These are phyloP conservation scores for Dryobotodes eremita DNA, from an alignment of 2,888 invertebrate species.

Conservation along the genomic window DNA sequence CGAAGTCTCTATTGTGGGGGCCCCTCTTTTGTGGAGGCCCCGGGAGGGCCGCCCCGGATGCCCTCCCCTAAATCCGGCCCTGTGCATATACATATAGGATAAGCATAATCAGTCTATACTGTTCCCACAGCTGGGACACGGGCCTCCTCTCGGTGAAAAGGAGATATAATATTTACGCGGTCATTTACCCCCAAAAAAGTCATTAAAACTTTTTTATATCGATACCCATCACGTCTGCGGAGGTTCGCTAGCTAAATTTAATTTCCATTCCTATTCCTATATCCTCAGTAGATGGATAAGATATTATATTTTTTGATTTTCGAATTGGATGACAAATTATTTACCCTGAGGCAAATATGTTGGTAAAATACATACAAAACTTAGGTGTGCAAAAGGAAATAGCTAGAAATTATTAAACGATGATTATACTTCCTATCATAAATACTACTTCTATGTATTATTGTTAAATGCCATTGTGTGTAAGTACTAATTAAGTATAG, in stretches of 20 bases:
- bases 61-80: no score
- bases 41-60: no score
- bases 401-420: not conserved
- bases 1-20: no score
- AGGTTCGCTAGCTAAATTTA: not conserved
- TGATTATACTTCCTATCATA: not conserved
- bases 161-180: not conserved
- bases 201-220: no score
- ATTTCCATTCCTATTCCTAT: no score
- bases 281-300: not conserved
- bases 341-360: not conserved
- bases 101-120: no score
- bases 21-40: no score
- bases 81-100: no score
- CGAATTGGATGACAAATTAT: not conserved
- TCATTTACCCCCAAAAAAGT: not conserved
- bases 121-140: no score
- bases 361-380: not conserved
- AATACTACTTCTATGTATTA: no score
- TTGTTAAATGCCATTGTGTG: not conserved
- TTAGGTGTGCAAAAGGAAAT: not conserved
- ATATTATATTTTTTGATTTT: not conserved
- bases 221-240: not conserved
- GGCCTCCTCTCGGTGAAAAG: no score
- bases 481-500: not conserved